Percentiles rank a stretch among this genome's conserved stretches.
These are phyloP conservation scores for Maconellicoccus hirsutus DNA, from an alignment of 1,140 invertebrate genomes.

Conservation along the genomic window DNA sequence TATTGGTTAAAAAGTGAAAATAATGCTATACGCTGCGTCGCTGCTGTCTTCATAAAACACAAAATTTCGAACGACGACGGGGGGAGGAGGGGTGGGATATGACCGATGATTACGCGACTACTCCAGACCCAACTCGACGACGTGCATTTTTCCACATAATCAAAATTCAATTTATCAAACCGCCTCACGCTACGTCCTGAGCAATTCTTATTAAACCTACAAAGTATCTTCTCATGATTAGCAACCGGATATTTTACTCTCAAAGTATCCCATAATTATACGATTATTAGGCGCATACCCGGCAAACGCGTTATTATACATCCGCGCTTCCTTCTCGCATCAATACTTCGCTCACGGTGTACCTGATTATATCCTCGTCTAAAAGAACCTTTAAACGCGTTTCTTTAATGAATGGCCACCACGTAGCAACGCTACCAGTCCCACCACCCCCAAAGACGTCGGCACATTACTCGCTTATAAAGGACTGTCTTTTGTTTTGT, in stretches of 20 bases:
- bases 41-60: too few relatives aligned
- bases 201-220: neutral
- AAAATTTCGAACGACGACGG: too few relatives aligned
- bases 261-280: neutral
- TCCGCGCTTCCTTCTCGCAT: too few relatives aligned
- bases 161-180: slow-evolving; percentile 2
- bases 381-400: neutral
- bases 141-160: slow-evolving; percentile 3
- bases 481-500: slow-evolving; percentile 3
- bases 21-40: too few relatives aligned
- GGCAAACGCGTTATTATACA: neutral
- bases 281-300: neutral
- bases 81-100: too few relatives aligned
- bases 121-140: too few relatives aligned
- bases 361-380: slow-evolving; percentile 4
- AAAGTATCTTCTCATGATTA: neutral
- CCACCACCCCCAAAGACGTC: neutral
- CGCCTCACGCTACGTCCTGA: neutral
- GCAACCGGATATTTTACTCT: slow-evolving; percentile 7
- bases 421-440: neutral
- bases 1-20: too few relatives aligned
- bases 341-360: neutral
- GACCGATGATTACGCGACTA: too few relatives aligned
- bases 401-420: slow-evolving; percentile 6
- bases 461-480: neutral